Conservation (phyloP, 1,140 invertebrate species). For the Ceratosolen solmsi region DNA sequence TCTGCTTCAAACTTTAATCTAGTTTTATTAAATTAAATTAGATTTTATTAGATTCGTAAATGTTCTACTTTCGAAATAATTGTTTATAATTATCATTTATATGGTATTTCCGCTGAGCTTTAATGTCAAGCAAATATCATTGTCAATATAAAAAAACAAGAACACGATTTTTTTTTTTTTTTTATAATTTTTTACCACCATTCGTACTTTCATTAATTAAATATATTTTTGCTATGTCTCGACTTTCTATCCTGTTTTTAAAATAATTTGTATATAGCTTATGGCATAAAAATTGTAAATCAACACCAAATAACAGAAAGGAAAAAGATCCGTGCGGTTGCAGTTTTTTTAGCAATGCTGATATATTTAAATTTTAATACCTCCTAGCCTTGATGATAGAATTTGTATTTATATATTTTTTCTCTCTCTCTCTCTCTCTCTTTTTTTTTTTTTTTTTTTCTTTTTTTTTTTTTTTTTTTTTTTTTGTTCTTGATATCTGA, state of each 20-base stretch:
- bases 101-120: no score
- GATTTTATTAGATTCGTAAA: neutral
- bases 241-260: neutral
- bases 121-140: no score
- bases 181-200: neutral
- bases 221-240: neutral
- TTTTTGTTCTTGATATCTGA: neutral
- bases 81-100: neutral
- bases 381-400: slow-evolving; percentile 13
- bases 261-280: neutral
- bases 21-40: neutral
- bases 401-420: slow-evolving; percentile 16
- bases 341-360: slow-evolving; percentile 29
- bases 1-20: neutral
- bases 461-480: slow-evolving; percentile 1
- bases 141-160: no score
- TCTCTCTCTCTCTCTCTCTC: no score
- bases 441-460: neutral
- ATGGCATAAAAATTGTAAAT: slow-evolving; percentile 8
- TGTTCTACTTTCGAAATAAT: neutral
- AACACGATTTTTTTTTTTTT: neutral
- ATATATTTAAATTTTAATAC: slow-evolving; percentile 31
- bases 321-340: slow-evolving; percentile 2
- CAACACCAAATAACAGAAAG: slow-evolving; percentile 24
- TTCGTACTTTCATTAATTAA: neutral